Base-by-base conservation (phyloP, 2,888 invertebrate species). In the Frankliniella fusca region DNA sequence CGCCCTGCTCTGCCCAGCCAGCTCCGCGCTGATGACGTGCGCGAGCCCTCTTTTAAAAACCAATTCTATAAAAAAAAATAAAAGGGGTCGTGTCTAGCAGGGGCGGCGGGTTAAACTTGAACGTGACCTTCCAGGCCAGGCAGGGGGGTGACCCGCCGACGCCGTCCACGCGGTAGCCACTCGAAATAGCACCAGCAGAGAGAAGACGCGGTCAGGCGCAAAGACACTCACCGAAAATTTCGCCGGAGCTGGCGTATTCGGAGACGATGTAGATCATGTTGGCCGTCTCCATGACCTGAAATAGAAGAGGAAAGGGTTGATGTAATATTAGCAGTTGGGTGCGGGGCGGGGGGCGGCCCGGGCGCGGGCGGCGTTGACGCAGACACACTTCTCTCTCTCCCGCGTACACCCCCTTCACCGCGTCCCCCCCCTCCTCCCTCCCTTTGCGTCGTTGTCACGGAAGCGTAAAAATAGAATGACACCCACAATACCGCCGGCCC, bases 211-310 rank as follows among this genome's bases (percentile, higher is more conserved):
- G 23, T 76, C 83, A 5, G 38, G 38, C 38, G 38, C 83, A 82
- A 81, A 80, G 82, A 86, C 79, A 87, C 94, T 93, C 89, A 97
- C 97, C 97, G 90, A 98, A 99, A 89, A 99, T 96, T 90, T 99
- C 98, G 86, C 99, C 98, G 89, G 97, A 95, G 87, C 95, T 96
- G 85, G 98, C 98, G 88, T 97, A 98, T 89, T 99, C 99, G 83
- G 97, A 98, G 85, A 98, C 98, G 88, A 99, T 94, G 90, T 98
- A 99, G 88, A 99, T 95, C 95, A 97, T 97, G 89, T 96, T 96
- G 88, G 97, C 97, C 83, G 98, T 97, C 90, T 98, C 97, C 97
- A 99, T 98, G 87, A 99, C 97, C 97, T 97, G 90, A 65, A 91
- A 91, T 84, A 84, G 84, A 83, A 85, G 84, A 27, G 11, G 23